phyloP scores from a whole-genome alignment of 2,113 vertebrate species.

The Hippocampus guttulatus region DNA sequence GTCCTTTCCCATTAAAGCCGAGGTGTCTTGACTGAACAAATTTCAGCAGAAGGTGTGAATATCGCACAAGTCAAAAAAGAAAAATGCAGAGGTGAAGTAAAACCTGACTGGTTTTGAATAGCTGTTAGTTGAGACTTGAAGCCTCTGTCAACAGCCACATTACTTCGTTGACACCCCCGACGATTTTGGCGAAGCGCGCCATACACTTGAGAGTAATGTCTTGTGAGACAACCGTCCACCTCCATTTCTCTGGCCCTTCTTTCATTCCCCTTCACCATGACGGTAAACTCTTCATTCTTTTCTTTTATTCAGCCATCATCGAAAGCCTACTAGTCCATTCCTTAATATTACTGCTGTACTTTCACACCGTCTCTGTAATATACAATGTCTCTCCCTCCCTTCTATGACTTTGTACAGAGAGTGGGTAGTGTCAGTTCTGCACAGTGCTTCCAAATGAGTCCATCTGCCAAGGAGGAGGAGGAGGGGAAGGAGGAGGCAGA shows the following conservation, averaged over 20 bases:
- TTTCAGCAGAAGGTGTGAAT: background rate
- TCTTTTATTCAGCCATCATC: slow-evolving; percentile 19
- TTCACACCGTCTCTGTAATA: slow-evolving; percentile 19
- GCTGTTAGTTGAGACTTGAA: background rate
- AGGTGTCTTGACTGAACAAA: background rate
- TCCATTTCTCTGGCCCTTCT: slow-evolving; percentile 20
- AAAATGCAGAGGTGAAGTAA: background rate
- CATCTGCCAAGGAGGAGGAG: slow-evolving; percentile 44
- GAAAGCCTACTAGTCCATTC: slow-evolving; percentile 14
- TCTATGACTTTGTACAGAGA: slow-evolving; percentile 12
- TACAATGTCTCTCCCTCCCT: background rate
- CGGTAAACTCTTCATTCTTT: slow-evolving; percentile 23
- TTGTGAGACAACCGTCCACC: background rate
- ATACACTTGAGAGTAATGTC: slow-evolving; percentile 30
- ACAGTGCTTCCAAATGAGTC: slow-evolving; percentile 35
- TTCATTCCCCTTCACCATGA: slow-evolving; percentile 30
- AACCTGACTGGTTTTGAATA: background rate
- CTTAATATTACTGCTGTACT: slow-evolving; percentile 17
- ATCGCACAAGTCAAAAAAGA: background rate
- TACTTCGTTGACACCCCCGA: background rate
- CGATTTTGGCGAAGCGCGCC: slow-evolving; percentile 14
- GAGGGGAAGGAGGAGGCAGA: slow-evolving; percentile 16
- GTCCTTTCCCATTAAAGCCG: background rate
- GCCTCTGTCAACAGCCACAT: background rate
- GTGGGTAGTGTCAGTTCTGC: slow-evolving; percentile 49